Conservation (phyloP, 2,888 invertebrate genomes). For the Sinohyriopsis cumingii region DNA sequence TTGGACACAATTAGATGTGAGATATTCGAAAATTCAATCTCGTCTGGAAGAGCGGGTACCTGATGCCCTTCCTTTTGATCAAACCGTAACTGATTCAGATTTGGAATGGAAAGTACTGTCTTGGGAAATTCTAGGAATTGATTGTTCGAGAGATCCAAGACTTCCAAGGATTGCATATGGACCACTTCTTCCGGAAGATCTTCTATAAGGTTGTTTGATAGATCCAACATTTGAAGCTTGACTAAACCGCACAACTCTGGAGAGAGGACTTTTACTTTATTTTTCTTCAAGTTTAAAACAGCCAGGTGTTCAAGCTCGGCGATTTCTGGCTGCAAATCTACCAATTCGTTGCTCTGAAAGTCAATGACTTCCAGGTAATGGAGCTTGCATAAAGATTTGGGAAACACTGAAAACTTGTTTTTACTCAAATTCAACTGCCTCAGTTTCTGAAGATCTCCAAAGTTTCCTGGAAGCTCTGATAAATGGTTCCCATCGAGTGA, state of each 20-base stretch:
- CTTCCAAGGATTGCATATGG: constrained; percentile 75
- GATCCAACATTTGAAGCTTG: constrained; percentile 49
- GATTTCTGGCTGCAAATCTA: constrained; percentile 52
- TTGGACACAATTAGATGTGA: constrained; percentile 59
- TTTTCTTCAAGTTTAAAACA: constrained; percentile 49
- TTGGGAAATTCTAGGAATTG: constrained; percentile 64
- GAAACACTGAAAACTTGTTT: constrained; percentile 58
- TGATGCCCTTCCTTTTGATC: constrained; percentile 60
- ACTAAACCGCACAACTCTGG: constrained; percentile 49
- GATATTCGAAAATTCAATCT: constrained; percentile 53
- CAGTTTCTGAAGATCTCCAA: constrained; percentile 55
- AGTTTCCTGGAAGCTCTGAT: constrained; percentile 54
- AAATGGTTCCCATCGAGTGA: constrained; percentile 56
- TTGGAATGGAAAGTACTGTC: constrained; percentile 56
- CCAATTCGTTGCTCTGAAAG: constrained; percentile 51
- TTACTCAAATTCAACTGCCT: constrained; percentile 55
- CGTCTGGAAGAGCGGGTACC: constrained; percentile 58
- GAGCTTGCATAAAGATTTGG: constrained; percentile 49
- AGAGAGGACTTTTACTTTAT: constrained; percentile 50
- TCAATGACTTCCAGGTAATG: constrained; percentile 52
- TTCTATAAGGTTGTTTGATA: constrained; percentile 54
- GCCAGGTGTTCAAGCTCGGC: constrained; percentile 48
- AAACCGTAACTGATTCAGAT: constrained; percentile 56
- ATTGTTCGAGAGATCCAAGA: constrained; percentile 65
- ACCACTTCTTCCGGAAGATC: constrained; percentile 81